Evolutionary conservation across 2,888 invertebrate species (phyloP).

Genomic region (Amphipoea lucens): DNA sequence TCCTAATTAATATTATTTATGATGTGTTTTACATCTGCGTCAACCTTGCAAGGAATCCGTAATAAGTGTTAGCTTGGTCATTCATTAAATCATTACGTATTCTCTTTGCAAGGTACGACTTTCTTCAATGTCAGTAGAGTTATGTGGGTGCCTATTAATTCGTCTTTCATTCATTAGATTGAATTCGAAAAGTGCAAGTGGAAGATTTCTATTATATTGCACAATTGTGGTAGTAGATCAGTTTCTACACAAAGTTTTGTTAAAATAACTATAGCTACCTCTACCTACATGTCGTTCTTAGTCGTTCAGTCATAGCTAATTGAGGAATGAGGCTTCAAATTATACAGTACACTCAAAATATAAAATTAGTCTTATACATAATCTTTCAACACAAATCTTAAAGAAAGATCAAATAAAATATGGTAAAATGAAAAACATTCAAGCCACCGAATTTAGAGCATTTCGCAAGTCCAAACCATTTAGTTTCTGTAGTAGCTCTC

Average conservation of each 20-base stretch:
- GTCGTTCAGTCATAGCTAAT: neutral
- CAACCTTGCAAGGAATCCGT: slow-evolving; percentile 28
- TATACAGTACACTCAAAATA: slow-evolving; percentile 2
- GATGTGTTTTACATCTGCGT: slow-evolving; percentile 2
- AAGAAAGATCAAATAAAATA: slow-evolving; percentile 14
- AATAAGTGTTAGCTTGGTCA: slow-evolving; percentile 21
- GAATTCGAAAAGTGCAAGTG: slow-evolving; percentile 41
- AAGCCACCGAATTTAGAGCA: slow-evolving; percentile 37
- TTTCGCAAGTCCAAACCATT: slow-evolving; percentile 49
- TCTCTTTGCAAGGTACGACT: slow-evolving; percentile 30
- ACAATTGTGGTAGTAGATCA: neutral
- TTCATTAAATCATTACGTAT: slow-evolving; percentile 34
- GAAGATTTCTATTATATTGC: slow-evolving; percentile 21
- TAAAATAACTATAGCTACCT: neutral
- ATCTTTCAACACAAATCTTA: slow-evolving; percentile 1
- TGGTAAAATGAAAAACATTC: slow-evolving; percentile 27
- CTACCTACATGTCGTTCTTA: neutral
- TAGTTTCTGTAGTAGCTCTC: slow-evolving; percentile 46
- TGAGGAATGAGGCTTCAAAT: neutral
- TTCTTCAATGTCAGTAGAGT: slow-evolving; percentile 32
- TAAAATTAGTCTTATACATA: neutral
- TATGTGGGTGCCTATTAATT: slow-evolving; percentile 21
- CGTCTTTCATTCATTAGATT: slow-evolving; percentile 5
- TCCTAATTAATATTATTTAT: slow-evolving; percentile 22
- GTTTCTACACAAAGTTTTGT: neutral